Conservation (phyloP, 2,888 invertebrate genomes). For the Drosophila gaucha region DNA sequence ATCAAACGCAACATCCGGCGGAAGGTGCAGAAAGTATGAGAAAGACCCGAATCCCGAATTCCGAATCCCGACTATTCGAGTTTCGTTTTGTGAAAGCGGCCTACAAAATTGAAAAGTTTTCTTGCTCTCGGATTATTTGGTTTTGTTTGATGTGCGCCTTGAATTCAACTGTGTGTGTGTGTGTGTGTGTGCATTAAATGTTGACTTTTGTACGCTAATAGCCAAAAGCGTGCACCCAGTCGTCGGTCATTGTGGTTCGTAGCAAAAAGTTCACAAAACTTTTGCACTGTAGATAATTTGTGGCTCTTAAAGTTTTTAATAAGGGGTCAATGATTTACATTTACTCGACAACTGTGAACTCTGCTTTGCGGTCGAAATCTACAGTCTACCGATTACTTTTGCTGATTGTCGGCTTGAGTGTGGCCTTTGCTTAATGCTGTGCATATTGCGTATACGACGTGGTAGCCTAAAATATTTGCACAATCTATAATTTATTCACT, state of each 20-base stretch:
- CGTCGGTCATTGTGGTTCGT: conserved; percentile 56
- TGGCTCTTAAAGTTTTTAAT: conserved; percentile 74
- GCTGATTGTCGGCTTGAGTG: conserved; percentile 29
- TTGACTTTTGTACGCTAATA: conserved; percentile 78
- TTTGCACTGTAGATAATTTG: conserved; percentile 75
- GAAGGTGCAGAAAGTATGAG: conserved; percentile 15
- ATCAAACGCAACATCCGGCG: conserved; percentile 63
- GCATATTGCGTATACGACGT: conserved; percentile 2
- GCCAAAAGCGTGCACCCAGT: conserved; percentile 58
- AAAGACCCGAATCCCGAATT: neutral
- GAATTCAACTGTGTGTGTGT: conserved; percentile 25
- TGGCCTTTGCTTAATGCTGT: conserved; percentile 19
- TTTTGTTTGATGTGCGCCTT: conserved; percentile 59
- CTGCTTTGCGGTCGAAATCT: conserved; percentile 28
- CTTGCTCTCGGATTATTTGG: conserved; percentile 62
- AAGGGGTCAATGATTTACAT: conserved; percentile 78
- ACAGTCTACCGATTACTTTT: conserved; percentile 16
- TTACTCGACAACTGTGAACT: conserved; percentile 41
- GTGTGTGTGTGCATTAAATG: conserved; percentile 47
- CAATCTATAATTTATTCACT: neutral
- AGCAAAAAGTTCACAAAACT: conserved; percentile 66
- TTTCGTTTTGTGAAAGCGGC: conserved; percentile 19
- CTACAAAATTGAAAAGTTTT: conserved; percentile 76
- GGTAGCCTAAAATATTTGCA: neutral
- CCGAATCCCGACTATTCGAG: neutral